phyloP scores from a whole-genome alignment of 2,797 vertebrate species.

The Pogonophryne albipinna region DNA sequence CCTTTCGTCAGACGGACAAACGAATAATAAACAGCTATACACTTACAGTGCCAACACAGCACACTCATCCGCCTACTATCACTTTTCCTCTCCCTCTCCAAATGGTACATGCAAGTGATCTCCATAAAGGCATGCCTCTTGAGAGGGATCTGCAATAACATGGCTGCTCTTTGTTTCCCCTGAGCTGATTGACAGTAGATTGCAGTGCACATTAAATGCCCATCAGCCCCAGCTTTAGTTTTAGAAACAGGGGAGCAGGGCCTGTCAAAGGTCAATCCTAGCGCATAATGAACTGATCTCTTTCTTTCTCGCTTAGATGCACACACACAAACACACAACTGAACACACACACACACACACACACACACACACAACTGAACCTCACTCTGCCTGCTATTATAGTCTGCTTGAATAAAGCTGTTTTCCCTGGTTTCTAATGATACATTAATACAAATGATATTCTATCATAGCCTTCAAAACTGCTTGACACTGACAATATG shows the following conservation, averaged over 20 bases:
- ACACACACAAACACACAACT: conserved; percentile 4
- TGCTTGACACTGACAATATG: conserved; percentile 36
- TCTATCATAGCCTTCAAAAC: conserved; percentile 57
- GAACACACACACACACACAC: background rate
- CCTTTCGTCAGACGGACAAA: conserved; percentile 48
- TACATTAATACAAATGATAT: conserved; percentile 57
- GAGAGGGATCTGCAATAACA: conserved; percentile 79
- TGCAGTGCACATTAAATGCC: conserved; percentile 83
- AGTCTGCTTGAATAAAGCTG: conserved; percentile 51
- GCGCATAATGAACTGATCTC: conserved; percentile 80
- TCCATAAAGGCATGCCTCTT: conserved; percentile 80
- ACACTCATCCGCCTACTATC: background rate
- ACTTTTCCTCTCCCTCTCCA: conserved; percentile 40
- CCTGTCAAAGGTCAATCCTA: conserved; percentile 78
- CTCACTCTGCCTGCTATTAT: conserved; percentile 33
- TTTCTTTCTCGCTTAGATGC: conserved; percentile 3
- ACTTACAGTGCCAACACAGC: conserved; percentile 11
- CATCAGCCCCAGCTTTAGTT: conserved; percentile 82
- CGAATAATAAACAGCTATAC: conserved; percentile 33
- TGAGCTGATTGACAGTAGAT: conserved; percentile 82
- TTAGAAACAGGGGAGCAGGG: conserved; percentile 69
- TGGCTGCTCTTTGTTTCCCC: conserved; percentile 80
- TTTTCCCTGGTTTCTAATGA: conserved; percentile 65
- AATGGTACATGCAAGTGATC: conserved; percentile 71
- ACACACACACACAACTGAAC: conserved; percentile 16